Evolutionary conservation across 2,797 vertebrate genomes (phyloP), one percentile per base, ranked within the genome.

Genomic region (Dicrostonyx torquatus): DNA sequence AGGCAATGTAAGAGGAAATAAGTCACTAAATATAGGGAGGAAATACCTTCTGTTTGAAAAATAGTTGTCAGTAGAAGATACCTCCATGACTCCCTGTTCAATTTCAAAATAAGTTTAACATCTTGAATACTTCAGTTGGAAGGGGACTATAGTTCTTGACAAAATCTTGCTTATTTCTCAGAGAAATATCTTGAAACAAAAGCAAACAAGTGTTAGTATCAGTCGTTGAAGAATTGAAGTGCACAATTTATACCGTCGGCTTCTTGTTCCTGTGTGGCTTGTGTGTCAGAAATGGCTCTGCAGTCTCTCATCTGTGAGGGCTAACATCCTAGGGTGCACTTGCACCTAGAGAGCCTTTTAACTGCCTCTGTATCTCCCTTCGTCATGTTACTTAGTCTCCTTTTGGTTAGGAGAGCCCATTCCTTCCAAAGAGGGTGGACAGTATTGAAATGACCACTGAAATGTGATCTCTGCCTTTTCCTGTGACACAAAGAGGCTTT

Each of bases 391-490:
- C 60, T 82, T 50, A n/a, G 2, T 76, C 40, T 66, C 58, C 91
- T 87, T 95, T 87, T 85, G 53, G 48, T 62, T 68, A 77, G 86
- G 94, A 62, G 76, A 83, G 48, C 29, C 18, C 80, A 37, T 62
- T 96, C 94, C 73, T 85, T 13, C 62, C 64, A 73, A 89, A 87
- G 66, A 72, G 6, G 60, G 53, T 50, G 48, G 64, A 75, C 86
- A 45, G 64, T 79, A 87, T 22, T 68, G 93, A 92, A 90, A 40
- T 82, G 90, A 93, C 90, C 79, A 87, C 29, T 62, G 20, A 84
- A 75, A 45, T 73, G 3, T 6, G 2, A 26, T 89, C 10, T 82
- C 18, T 70, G 68, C 37, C 85, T 78, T 82, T 88, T 89, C 60
- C 90, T 14, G 9, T 73, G 50, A n/a, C n/a, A n/a, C n/a, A n/a